These are phyloP conservation scores for Tenodera sinensis DNA, from an alignment of 2,888 invertebrate species.

Conservation along the genomic window DNA sequence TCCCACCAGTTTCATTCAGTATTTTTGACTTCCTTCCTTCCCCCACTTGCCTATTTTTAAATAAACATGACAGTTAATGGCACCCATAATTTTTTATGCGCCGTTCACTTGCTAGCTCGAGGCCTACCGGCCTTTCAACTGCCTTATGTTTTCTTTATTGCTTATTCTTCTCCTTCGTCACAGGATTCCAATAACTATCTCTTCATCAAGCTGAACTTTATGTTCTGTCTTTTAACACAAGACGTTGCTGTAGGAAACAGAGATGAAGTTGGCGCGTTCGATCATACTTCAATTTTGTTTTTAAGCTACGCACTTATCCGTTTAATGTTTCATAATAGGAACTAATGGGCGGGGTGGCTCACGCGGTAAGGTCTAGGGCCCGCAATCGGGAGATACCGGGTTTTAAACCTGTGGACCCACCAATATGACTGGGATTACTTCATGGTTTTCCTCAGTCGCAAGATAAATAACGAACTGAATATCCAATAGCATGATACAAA, in stretches of 20 bases:
- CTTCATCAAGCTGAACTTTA: neutral
- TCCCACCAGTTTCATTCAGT: neutral
- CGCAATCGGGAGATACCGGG: too few species aligned
- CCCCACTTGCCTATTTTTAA: neutral
- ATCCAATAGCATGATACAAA: too few species aligned
- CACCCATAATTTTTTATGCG: neutral
- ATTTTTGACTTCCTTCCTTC: neutral
- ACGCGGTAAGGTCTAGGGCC: too few species aligned
- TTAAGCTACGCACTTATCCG: too few species aligned
- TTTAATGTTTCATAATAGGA: too few species aligned
- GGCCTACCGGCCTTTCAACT: neutral
- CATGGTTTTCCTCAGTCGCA: too few species aligned
- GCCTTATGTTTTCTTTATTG: neutral
- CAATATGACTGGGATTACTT: too few species aligned
- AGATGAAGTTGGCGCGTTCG: neutral
- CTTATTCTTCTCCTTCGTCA: neutral
- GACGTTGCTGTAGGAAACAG: neutral
- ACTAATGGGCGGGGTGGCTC: too few species aligned
- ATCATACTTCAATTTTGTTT: neutral
- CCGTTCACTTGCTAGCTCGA: neutral
- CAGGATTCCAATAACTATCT: neutral
- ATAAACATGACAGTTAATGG: conserved; percentile 14
- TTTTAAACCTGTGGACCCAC: too few species aligned
- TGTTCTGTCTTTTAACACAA: neutral
- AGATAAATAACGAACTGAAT: too few species aligned